These are phyloP conservation scores for Calosoma granatense DNA, from an alignment of 1,140 invertebrate genomes.

Conservation along the genomic window DNA sequence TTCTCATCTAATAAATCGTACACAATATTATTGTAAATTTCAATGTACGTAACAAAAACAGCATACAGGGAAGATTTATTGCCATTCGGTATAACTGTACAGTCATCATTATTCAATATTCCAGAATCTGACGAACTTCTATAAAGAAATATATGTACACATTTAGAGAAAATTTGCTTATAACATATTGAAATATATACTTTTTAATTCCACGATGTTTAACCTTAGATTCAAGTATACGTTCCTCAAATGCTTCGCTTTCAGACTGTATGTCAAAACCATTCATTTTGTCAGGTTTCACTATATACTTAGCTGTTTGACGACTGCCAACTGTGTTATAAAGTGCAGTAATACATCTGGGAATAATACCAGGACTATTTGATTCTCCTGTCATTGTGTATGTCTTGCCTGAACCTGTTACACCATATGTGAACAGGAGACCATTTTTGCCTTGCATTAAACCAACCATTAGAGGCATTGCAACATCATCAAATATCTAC, in stretches of 20 bases:
- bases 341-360: conserved; percentile 79
- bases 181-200: too few species aligned
- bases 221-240: conserved; percentile 37
- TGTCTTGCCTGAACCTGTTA: conserved; percentile 94
- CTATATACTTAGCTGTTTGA: conserved; percentile 73
- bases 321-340: conserved; percentile 79
- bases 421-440: conserved; percentile 89
- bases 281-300: conserved; percentile 89
- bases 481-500: conserved; percentile 76
- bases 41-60: conserved; percentile 93
- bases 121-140: conserved; percentile 1
- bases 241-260: conserved; percentile 75
- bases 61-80: conserved; percentile 76
- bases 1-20: conserved; percentile 86
- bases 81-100: conserved; percentile 50
- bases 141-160: conserved; percentile 24
- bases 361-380: conserved; percentile 75
- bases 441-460: conserved; percentile 76
- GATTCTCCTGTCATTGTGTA: conserved; percentile 84
- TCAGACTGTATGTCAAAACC: conserved; percentile 84
- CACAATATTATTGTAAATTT: conserved; percentile 97
- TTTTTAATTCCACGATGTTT: background rate
- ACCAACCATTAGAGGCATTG: conserved; percentile 75
- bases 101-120: conserved; percentile 23
- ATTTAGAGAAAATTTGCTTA: conserved; percentile 18